Evolutionary conservation across 2,797 vertebrate species (phyloP).

Genomic region (Geotrypetes seraphini): DNA sequence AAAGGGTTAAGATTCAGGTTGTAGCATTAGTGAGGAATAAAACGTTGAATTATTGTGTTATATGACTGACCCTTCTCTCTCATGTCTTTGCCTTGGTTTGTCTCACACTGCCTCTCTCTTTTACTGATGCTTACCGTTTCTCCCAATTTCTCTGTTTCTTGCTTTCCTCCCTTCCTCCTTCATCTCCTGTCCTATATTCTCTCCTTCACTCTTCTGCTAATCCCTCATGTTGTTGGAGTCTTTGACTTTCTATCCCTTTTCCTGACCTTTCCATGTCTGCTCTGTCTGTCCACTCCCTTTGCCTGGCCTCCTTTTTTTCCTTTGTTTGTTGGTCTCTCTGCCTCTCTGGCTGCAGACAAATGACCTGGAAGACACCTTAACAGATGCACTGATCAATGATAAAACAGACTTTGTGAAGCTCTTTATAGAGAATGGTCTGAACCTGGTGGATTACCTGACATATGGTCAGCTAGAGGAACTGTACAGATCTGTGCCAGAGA

Average conservation of each 20-base stretch:
- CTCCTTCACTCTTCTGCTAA: too few relatives aligned
- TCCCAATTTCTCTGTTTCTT: too few relatives aligned
- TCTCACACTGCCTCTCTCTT: too few relatives aligned
- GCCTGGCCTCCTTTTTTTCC: too few relatives aligned
- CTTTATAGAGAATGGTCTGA: slow-evolving; percentile 73
- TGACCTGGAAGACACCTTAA: slow-evolving; percentile 73
- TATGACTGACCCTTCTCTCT: too few relatives aligned
- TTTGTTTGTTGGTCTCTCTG: not conserved
- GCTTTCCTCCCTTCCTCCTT: too few relatives aligned
- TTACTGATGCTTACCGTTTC: too few relatives aligned
- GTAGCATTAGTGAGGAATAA: too few relatives aligned
- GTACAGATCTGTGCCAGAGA: slow-evolving; percentile 54
- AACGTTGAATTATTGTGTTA: too few relatives aligned
- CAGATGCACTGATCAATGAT: slow-evolving; percentile 72
- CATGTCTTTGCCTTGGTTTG: too few relatives aligned
- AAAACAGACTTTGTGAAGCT: slow-evolving; percentile 80
- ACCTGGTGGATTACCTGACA: slow-evolving; percentile 69
- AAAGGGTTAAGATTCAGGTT: slow-evolving; percentile 1
- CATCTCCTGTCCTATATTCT: not conserved
- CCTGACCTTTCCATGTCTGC: not conserved
- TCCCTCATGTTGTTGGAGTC: not conserved
- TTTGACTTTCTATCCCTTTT: not conserved
- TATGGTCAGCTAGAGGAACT: slow-evolving; percentile 60
- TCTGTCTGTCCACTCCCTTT: not conserved
- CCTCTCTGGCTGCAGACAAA: slow-evolving; percentile 48